These are phyloP conservation scores for Caenorhabditis remanei DNA, from an alignment of 1,140 invertebrate species.

Conservation along the genomic window DNA sequence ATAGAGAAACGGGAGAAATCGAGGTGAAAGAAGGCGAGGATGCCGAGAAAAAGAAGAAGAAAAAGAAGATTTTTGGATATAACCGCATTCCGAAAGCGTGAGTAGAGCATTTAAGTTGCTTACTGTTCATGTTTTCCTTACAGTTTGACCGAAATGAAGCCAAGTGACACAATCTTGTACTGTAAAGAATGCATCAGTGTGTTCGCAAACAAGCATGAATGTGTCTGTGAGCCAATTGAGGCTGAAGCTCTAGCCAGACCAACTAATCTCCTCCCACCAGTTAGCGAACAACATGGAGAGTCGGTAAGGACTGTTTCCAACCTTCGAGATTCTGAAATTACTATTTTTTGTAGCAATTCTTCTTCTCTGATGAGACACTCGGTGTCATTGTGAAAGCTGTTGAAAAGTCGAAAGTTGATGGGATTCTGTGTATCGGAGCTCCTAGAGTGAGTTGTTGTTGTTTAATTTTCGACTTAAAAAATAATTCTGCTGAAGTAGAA, in stretches of 20 bases:
- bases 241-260: slow-evolving; percentile 19
- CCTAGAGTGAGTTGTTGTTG: not conserved
- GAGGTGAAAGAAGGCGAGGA: slow-evolving; percentile 23
- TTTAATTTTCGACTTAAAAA: not conserved
- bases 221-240: slow-evolving; percentile 15
- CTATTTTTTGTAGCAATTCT: slow-evolving; percentile 55
- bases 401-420: slow-evolving; percentile 49
- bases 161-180: slow-evolving; percentile 22
- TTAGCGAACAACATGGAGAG: slow-evolving; percentile 59
- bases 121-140: not conserved
- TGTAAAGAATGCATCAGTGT: slow-evolving; percentile 29
- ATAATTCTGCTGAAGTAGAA: too few species aligned
- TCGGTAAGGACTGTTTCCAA: slow-evolving; percentile 35
- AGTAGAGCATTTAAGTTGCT: not conserved
- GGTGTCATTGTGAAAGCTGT: slow-evolving; percentile 15
- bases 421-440: slow-evolving; percentile 59
- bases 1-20: not conserved
- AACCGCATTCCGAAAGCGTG: slow-evolving; percentile 56
- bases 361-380: slow-evolving; percentile 60
- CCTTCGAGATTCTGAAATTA: too few species aligned
- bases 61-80: slow-evolving; percentile 56
- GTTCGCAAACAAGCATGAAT: slow-evolving; percentile 49
- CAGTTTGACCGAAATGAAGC: slow-evolving; percentile 26
- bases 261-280: slow-evolving; percentile 35
- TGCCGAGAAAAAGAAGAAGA: slow-evolving; percentile 16